These are phyloP conservation scores for Ammodytes marinus DNA, from an alignment of 2,113 vertebrate species.

Conservation along the genomic window DNA sequence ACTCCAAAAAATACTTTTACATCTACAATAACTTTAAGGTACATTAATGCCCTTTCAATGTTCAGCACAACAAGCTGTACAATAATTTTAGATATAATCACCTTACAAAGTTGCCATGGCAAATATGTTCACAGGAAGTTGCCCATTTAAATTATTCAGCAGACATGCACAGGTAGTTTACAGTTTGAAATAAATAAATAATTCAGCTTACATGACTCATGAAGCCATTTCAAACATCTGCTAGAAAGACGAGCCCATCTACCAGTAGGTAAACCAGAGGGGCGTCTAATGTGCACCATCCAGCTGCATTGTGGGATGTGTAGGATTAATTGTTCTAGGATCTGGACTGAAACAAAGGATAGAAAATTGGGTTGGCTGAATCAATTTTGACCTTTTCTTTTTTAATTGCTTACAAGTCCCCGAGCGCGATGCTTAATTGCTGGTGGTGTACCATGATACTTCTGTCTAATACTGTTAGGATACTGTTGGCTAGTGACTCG, in stretches of 20 bases:
- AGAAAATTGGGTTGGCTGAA: not conserved
- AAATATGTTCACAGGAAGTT: no score
- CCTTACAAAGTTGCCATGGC: no score
- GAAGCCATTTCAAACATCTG: not conserved
- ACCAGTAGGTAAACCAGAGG: not conserved
- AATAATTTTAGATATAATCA: no score
- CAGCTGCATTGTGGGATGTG: not conserved
- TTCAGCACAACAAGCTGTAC: no score
- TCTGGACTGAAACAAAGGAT: not conserved
- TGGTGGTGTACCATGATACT: not conserved
- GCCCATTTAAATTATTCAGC: no score
- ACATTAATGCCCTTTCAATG: no score
- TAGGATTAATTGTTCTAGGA: not conserved
- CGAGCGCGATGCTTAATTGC: not conserved
- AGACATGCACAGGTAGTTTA: no score
- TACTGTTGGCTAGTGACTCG: not conserved
- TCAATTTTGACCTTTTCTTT: conserved; percentile 7
- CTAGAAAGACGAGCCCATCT: not conserved
- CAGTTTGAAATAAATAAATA: no score
- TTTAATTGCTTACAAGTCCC: not conserved
- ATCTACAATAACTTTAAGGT: no score
- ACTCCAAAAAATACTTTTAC: no score
- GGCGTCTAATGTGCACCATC: not conserved
- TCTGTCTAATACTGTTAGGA: not conserved
- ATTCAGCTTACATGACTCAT: no score